Evolutionary conservation across 2,888 invertebrate species (phyloP).

Genomic region (Lithosia quadra): DNA sequence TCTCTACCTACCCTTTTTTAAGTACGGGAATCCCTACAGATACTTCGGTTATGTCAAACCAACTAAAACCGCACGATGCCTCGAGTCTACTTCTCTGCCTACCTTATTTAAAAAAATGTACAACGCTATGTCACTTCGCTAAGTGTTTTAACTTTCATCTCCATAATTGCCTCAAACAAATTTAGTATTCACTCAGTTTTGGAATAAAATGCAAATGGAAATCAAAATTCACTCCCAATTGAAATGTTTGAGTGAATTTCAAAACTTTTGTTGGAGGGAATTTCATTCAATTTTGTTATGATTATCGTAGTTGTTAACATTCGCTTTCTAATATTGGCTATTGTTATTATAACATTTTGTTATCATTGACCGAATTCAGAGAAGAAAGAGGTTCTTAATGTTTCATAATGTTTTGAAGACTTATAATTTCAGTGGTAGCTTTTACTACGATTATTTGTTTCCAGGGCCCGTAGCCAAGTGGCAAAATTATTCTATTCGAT

Average conservation of each 20-base stretch:
- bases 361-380: background rate
- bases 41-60: too few species aligned
- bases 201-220: slow-evolving; percentile 44
- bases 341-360: background rate
- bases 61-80: too few species aligned
- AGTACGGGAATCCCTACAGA: too few species aligned
- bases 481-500: too few species aligned
- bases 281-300: background rate
- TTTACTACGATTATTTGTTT: too few species aligned
- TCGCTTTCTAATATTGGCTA: background rate
- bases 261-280: slow-evolving; percentile 10
- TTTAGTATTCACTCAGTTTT: slow-evolving; percentile 37
- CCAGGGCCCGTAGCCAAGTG: too few species aligned
- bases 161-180: slow-evolving; percentile 12
- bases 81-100: too few species aligned
- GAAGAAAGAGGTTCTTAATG: background rate
- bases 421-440: too few species aligned
- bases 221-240: slow-evolving; percentile 30
- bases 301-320: slow-evolving; percentile 1
- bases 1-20: too few species aligned
- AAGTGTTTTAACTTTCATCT: background rate
- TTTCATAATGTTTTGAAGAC: too few species aligned
- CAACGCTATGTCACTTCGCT: background rate
- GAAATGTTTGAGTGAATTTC: slow-evolving; percentile 4
- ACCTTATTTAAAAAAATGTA: too few species aligned